A percentile compares a stretch with the other conserved stretches of the same genome.
Evolutionary conservation across 2,113 vertebrate genomes (phyloP).

Genomic region (Lagopus muta): DNA sequence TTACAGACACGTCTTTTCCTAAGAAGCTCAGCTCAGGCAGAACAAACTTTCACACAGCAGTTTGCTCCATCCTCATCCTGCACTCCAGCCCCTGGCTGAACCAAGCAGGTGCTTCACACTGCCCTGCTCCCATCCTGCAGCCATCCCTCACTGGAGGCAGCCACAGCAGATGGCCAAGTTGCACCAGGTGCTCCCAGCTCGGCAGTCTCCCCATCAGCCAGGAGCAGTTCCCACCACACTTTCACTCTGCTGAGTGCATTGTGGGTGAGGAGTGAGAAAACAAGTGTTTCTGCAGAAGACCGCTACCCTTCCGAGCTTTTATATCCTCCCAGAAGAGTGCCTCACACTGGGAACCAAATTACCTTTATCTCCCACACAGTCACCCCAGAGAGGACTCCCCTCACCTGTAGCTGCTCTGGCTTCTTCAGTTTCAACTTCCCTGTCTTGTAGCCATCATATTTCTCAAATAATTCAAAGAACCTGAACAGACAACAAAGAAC

Average conservation of each 20-base stretch:
- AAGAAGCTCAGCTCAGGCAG: not conserved
- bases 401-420: conserved; percentile 96
- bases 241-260: not conserved
- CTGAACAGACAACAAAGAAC: conserved; percentile 73
- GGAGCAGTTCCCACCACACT: not conserved
- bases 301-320: not conserved
- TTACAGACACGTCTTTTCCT: not conserved
- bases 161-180: not conserved
- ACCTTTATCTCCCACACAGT: not conserved
- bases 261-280: not conserved
- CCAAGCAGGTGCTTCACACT: not conserved
- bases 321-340: not conserved
- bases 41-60: not conserved
- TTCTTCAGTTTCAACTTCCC: conserved; percentile 97
- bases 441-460: conserved; percentile 95
- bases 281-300: not conserved
- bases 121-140: not conserved
- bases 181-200: not conserved
- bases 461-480: conserved; percentile 97
- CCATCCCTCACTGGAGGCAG: not conserved
- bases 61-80: not conserved
- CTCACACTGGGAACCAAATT: fast-evolving
- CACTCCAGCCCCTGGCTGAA: not conserved
- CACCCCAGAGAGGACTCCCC: not conserved
- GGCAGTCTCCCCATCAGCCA: fast-evolving